Evolutionary conservation across 2,888 invertebrate genomes (phyloP).

Genomic region (Drosophila tripunctata): DNA sequence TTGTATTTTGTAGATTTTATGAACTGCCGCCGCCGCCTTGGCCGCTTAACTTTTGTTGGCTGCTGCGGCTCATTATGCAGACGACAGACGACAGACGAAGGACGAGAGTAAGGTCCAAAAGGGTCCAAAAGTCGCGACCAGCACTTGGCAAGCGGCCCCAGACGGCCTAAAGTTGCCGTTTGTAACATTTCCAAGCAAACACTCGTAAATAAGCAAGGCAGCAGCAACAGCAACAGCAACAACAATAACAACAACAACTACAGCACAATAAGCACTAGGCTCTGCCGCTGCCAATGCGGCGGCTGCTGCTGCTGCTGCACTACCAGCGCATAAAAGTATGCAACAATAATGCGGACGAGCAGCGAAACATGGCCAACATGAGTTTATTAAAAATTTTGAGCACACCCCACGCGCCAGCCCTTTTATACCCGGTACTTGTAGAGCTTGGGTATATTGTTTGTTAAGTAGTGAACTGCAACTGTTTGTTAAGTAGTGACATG

Average conservation of each 20-base stretch:
- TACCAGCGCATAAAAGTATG: conserved; percentile 53
- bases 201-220: conserved; percentile 59
- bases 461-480: too few relatives aligned
- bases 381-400: conserved; percentile 75
- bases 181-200: conserved; percentile 65
- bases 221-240: conserved; percentile 2
- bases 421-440: not conserved
- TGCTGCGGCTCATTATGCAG: conserved; percentile 69
- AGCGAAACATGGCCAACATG: conserved; percentile 45
- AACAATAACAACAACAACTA: conserved; percentile 8
- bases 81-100: conserved; percentile 12
- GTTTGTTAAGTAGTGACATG: too few relatives aligned
- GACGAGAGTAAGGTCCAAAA: not conserved
- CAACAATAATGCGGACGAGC: conserved; percentile 50
- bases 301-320: conserved; percentile 29
- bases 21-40: conserved; percentile 57
- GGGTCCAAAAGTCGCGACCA: conserved; percentile 36
- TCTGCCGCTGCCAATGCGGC: conserved; percentile 27
- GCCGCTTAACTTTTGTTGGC: conserved; percentile 57
- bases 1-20: conserved; percentile 50
- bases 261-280: conserved; percentile 10
- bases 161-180: conserved; percentile 53
- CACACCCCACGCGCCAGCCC: conserved; percentile 37
- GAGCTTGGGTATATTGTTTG: not conserved
- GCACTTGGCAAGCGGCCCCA: conserved; percentile 61